Conservation (phyloP, 2,797 vertebrate genomes). For the Phrynocephalus forsythii region DNA sequence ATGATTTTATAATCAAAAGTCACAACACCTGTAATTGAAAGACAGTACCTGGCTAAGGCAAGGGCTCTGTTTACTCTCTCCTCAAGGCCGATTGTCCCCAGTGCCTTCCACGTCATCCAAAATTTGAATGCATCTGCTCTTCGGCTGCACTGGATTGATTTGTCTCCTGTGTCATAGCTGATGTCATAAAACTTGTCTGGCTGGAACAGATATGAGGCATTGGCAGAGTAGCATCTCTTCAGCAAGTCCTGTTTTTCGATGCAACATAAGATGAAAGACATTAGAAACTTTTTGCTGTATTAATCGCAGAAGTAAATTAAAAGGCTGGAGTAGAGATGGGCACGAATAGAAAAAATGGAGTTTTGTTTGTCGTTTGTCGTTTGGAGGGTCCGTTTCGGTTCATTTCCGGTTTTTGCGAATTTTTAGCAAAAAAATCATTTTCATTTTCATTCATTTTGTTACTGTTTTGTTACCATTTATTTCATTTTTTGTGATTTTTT, state of each 20-base stretch:
- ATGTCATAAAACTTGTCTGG: constrained; percentile 89
- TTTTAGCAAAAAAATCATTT: no score
- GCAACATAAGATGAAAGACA: background rate
- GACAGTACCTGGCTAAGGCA: constrained; percentile 78
- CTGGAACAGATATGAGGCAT: constrained; percentile 89
- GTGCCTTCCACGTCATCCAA: constrained; percentile 90
- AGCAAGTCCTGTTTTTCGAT: constrained; percentile 79
- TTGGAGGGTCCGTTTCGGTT: no score
- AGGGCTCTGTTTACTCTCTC: constrained; percentile 85
- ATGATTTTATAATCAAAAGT: background rate
- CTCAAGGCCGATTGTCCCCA: constrained; percentile 84
- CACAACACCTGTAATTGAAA: background rate
- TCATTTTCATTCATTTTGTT: no score
- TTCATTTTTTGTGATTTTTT: no score
- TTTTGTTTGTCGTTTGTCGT: no score
- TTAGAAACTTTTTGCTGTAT: background rate
- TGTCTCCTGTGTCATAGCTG: constrained; percentile 87
- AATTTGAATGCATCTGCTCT: constrained; percentile 87
- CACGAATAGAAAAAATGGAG: no score
- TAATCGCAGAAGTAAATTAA: constrained; percentile 15
- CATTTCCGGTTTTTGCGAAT: no score
- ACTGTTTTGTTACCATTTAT: no score
- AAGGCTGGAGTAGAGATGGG: background rate
- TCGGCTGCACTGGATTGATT: constrained; percentile 88
- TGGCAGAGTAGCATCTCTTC: constrained; percentile 84